Percentiles rank a stretch among this genome's conserved stretches.
phyloP scores from a whole-genome alignment of 2,888 invertebrate species.

The Acronicta leporina region DNA sequence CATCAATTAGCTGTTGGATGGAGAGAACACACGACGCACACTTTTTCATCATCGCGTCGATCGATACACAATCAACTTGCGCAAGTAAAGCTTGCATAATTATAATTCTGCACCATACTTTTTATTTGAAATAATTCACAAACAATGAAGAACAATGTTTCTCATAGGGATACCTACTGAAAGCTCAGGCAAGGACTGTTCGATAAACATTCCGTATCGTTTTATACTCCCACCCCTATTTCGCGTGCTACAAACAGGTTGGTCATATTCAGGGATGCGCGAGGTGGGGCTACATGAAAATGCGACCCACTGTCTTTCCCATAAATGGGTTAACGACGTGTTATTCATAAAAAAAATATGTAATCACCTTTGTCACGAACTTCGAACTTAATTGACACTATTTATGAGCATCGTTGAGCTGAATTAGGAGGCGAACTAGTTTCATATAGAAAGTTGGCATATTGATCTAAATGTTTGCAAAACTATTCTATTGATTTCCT shows the following conservation, averaged over 20 bases:
- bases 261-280: slow-evolving; percentile 64
- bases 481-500: slow-evolving; percentile 10
- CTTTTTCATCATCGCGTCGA: slow-evolving; percentile 24
- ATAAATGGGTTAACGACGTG: slow-evolving; percentile 74
- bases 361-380: slow-evolving; percentile 70
- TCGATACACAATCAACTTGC: slow-evolving; percentile 25
- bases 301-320: slow-evolving; percentile 61
- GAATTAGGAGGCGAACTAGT: slow-evolving; percentile 45
- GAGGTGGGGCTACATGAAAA: slow-evolving; percentile 65
- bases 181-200: slow-evolving; percentile 1
- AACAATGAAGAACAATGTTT: slow-evolving; percentile 24
- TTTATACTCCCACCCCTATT: slow-evolving; percentile 44
- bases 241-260: slow-evolving; percentile 77
- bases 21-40: slow-evolving; percentile 54
- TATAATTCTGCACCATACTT: slow-evolving; percentile 15
- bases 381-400: slow-evolving; percentile 57
- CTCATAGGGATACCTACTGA: neutral
- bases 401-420: slow-evolving; percentile 48
- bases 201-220: slow-evolving; percentile 13
- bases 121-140: slow-evolving; percentile 10
- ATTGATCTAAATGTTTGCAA: slow-evolving; percentile 44
- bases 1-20: slow-evolving; percentile 62
- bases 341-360: slow-evolving; percentile 63
- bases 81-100: slow-evolving; percentile 16
- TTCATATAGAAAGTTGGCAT: slow-evolving; percentile 29